Conservation (phyloP, 2,888 invertebrate species). For the Drosophila merina region DNA sequence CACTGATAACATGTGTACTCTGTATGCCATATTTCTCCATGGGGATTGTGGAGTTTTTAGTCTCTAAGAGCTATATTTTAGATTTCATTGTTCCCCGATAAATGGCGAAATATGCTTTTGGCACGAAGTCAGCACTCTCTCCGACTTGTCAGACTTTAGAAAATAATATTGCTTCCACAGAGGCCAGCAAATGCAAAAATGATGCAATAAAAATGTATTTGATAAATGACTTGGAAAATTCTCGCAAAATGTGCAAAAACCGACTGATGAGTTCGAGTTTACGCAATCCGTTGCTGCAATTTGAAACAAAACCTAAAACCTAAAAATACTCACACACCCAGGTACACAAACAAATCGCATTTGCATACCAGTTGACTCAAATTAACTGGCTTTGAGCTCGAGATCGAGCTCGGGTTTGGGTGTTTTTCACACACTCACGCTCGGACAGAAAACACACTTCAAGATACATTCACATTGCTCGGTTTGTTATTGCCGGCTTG, state of each 20-base stretch:
- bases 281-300: slow-evolving; percentile 30
- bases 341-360: slow-evolving; percentile 15
- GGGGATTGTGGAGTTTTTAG: neutral
- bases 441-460: slow-evolving; percentile 51
- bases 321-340: slow-evolving; percentile 17
- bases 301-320: slow-evolving; percentile 25
- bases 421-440: slow-evolving; percentile 71
- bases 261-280: slow-evolving; percentile 18
- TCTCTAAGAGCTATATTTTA: slow-evolving; percentile 6
- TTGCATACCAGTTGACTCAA: slow-evolving; percentile 43
- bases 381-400: slow-evolving; percentile 41
- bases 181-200: neutral
- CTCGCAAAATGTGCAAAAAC: slow-evolving; percentile 20
- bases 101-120: slow-evolving; percentile 3
- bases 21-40: slow-evolving; percentile 10
- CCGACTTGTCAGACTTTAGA: neutral
- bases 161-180: neutral
- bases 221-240: slow-evolving; percentile 7
- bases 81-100: slow-evolving; percentile 1
- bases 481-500: slow-evolving; percentile 47
- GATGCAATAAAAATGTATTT: neutral
- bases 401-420: slow-evolving; percentile 49
- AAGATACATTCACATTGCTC: slow-evolving; percentile 69
- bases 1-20: slow-evolving; percentile 60
- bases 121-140: neutral